Percentiles rank a stretch among this genome's conserved stretches.
These are phyloP conservation scores for Thecocarcelia acutangulata DNA, from an alignment of 2,888 invertebrate genomes.

Conservation along the genomic window DNA sequence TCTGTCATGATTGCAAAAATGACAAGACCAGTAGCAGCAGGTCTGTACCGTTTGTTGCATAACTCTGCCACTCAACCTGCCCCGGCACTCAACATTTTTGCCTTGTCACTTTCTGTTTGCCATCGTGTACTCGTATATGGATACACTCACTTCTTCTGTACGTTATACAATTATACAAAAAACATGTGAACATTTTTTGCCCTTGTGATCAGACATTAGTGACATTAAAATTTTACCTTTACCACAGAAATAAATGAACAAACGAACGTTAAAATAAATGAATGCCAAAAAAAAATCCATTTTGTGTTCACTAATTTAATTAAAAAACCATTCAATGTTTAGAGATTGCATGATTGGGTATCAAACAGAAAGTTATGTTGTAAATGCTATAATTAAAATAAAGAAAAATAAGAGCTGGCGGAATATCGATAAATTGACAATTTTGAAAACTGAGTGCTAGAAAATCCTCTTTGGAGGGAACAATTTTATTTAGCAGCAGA, in stretches of 20 bases:
- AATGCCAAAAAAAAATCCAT: constrained; percentile 3
- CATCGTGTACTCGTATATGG: background rate
- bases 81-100: constrained; percentile 29
- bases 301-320: constrained; percentile 64
- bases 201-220: constrained; percentile 50
- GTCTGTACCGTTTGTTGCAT: constrained; percentile 27
- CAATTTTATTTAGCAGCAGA: constrained; percentile 42
- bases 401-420: background rate
- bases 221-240: constrained; percentile 65
- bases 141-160: constrained; percentile 1
- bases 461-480: constrained; percentile 7
- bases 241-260: constrained; percentile 58
- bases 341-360: constrained; percentile 44
- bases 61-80: constrained; percentile 20
- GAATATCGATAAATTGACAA: too few species aligned
- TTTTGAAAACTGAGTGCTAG: background rate
- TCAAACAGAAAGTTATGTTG: constrained; percentile 38
- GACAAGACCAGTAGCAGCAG: constrained; percentile 40
- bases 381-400: background rate
- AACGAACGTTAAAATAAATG: constrained; percentile 23
- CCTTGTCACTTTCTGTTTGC: constrained; percentile 40
- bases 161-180: constrained; percentile 9
- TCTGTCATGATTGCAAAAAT: constrained; percentile 52
- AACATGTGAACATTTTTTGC: constrained; percentile 4
- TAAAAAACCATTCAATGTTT: constrained; percentile 62